A percentile compares a stretch with the other conserved stretches of the same genome.
Evolutionary conservation across 2,888 invertebrate species (phyloP).

Genomic region (Cerastis rubricosa): DNA sequence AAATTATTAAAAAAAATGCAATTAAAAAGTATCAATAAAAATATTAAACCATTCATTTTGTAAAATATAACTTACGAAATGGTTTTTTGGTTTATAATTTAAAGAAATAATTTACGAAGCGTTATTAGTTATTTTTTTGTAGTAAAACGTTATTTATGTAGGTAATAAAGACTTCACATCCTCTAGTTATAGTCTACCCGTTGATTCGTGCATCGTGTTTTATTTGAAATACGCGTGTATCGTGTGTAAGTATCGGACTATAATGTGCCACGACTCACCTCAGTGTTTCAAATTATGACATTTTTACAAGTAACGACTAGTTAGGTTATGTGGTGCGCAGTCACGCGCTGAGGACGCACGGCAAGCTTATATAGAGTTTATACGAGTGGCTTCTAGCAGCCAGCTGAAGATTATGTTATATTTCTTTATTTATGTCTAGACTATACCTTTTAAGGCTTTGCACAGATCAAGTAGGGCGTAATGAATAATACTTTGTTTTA

Average conservation of each 20-base stretch:
- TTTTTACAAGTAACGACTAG: slow-evolving; percentile 68
- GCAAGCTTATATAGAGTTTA: slow-evolving; percentile 16
- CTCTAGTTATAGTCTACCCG: neutral
- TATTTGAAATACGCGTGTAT: slow-evolving; percentile 62
- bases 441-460: neutral
- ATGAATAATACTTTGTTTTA: neutral
- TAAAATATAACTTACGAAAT: neutral
- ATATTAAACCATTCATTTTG: neutral
- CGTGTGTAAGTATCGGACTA: slow-evolving; percentile 67
- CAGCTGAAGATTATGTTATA: slow-evolving; percentile 15
- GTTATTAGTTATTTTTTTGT: neutral
- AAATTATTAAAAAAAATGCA: neutral
- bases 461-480: neutral
- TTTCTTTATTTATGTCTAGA: slow-evolving; percentile 28
- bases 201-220: slow-evolving; percentile 45
- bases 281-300: slow-evolving; percentile 76
- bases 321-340: slow-evolving; percentile 48
- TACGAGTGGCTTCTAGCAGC: slow-evolving; percentile 5
- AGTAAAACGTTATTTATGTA: neutral
- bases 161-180: neutral
- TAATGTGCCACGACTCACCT: slow-evolving; percentile 79
- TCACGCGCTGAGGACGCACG: slow-evolving; percentile 24
- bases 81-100: neutral
- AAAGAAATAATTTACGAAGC: neutral
- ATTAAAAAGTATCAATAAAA: neutral